These are phyloP conservation scores for Sitta europaea DNA, from an alignment of 2,113 vertebrate genomes.

Conservation along the genomic window DNA sequence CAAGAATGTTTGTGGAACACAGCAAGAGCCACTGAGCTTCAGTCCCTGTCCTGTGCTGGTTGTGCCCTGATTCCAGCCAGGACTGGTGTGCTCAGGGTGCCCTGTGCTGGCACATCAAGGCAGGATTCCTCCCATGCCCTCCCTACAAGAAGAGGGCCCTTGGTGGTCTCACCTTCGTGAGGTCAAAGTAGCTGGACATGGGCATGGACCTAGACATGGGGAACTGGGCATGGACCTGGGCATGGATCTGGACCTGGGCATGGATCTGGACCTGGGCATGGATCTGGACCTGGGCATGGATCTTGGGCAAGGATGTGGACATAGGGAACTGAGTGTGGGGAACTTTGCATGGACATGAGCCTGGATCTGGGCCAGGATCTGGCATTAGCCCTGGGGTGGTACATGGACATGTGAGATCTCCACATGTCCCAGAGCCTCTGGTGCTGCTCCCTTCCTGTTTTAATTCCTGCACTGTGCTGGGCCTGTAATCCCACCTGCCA, in stretches of 20 bases:
- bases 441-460: background rate
- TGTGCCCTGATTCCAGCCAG: accelerated
- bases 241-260: background rate
- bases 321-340: background rate
- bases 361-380: background rate
- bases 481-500: background rate
- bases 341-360: background rate
- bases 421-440: background rate
- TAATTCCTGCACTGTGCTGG: background rate
- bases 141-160: background rate
- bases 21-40: background rate
- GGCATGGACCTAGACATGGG: background rate
- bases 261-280: background rate
- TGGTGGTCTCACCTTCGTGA: background rate
- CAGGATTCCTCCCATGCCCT: background rate
- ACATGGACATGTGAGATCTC: background rate
- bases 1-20: background rate
- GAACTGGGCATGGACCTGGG: background rate
- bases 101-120: background rate
- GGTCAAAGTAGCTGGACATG: background rate
- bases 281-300: background rate
- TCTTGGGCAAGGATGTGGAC: no score
- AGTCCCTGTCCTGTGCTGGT: accelerated
- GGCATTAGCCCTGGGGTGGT: background rate
- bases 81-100: background rate